Percentiles rank a stretch among this genome's conserved stretches.
Evolutionary conservation across 2,797 vertebrate genomes (phyloP).

Genomic region (Threskiornis aethiopicus): DNA sequence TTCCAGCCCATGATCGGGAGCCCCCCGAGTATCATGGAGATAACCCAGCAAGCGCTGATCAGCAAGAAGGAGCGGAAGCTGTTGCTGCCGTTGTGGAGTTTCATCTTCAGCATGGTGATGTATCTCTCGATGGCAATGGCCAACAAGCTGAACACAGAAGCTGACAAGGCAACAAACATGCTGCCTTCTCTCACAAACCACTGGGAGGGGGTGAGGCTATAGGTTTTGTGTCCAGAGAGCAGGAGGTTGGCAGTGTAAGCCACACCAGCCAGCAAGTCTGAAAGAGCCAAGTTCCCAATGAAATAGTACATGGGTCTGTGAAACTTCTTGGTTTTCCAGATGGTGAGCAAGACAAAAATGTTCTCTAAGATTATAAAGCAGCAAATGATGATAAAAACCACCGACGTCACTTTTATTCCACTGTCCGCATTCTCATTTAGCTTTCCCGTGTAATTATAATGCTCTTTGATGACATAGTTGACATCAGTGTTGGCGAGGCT

Average conservation of each 20-base stretch:
- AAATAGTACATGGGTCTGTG: conserved; percentile 99
- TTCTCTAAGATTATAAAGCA: conserved; percentile 97
- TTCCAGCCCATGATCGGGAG: conserved; percentile 97
- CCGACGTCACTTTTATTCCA: conserved; percentile 87
- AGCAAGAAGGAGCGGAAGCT: conserved; percentile 92
- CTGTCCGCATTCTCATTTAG: conserved; percentile 80
- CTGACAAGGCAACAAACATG: conserved; percentile 95
- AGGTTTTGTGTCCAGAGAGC: conserved; percentile 92
- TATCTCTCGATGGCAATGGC: conserved; percentile 97
- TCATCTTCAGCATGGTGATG: conserved; percentile 98
- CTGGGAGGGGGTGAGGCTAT: conserved; percentile 87
- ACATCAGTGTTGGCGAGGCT: conserved; percentile 79
- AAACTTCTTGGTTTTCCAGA: conserved; percentile 99
- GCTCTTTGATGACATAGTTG: conserved; percentile 87
- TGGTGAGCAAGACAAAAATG: conserved; percentile 92
- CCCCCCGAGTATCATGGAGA: conserved; percentile 87
- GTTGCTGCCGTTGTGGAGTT: conserved; percentile 91
- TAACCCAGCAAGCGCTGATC: conserved; percentile 94
- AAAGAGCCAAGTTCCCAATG: conserved; percentile 97
- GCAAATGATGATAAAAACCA: conserved; percentile 95
- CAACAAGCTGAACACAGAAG: conserved; percentile 94
- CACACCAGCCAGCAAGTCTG: conserved; percentile 92
- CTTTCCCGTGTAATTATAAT: conserved; percentile 98
- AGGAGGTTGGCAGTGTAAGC: conserved; percentile 94
- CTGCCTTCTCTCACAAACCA: conserved; percentile 97